A percentile compares a stretch with the other conserved stretches of the same genome.
These are phyloP conservation scores for Amorpha juglandis DNA, from an alignment of 2,888 invertebrate species.

Conservation along the genomic window DNA sequence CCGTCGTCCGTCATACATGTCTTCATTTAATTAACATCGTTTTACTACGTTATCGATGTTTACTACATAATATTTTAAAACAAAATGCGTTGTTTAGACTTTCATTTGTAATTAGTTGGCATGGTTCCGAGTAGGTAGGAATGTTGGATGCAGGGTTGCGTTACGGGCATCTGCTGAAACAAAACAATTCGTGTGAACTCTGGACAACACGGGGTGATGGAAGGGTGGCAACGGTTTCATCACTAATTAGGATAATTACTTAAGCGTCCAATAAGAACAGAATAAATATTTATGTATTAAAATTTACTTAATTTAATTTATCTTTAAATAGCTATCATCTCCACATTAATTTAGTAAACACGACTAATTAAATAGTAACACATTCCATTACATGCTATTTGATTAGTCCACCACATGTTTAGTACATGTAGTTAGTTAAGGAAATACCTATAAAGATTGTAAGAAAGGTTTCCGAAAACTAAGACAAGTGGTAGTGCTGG, in stretches of 20 bases:
- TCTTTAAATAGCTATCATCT: too few species aligned
- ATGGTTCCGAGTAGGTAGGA: constrained; percentile 76
- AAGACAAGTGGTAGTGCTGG: too few species aligned
- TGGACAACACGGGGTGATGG: constrained; percentile 70
- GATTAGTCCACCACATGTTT: too few species aligned
- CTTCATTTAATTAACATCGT: constrained; percentile 23
- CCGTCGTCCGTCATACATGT: constrained; percentile 8
- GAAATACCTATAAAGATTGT: too few species aligned
- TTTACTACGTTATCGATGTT: constrained; percentile 39
- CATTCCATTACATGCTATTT: too few species aligned
- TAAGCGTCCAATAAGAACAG: too few species aligned
- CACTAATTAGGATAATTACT: constrained; percentile 36
- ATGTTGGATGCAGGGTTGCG: constrained; percentile 54
- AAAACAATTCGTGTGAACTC: constrained; percentile 77
- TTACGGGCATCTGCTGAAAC: constrained; percentile 69
- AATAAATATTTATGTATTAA: too few species aligned
- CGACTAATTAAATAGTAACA: too few species aligned
- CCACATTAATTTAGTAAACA: too few species aligned
- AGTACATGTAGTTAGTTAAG: too few species aligned
- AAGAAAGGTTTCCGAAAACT: too few species aligned
- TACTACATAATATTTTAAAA: constrained; percentile 41
- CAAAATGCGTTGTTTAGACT: constrained; percentile 49
- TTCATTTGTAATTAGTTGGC: constrained; percentile 69
- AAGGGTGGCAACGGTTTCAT: constrained; percentile 47
- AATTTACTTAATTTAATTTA: too few species aligned